Percentiles rank a stretch among this genome's conserved stretches.
These are phyloP conservation scores for Lepidurus couesii DNA, from an alignment of 1,140 invertebrate species.

Conservation along the genomic window DNA sequence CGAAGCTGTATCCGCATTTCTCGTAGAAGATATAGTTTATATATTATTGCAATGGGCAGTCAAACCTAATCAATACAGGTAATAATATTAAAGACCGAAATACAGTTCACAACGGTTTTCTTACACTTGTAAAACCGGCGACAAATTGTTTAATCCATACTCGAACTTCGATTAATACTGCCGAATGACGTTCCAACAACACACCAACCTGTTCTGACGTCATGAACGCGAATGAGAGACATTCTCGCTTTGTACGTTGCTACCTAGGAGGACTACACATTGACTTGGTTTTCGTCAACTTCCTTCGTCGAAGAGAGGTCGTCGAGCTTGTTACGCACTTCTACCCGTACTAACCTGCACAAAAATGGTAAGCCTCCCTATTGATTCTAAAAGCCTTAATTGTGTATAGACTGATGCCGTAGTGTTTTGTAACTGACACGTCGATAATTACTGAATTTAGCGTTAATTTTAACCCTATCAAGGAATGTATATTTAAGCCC, in stretches of 20 bases:
- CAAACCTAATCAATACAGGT: too few species aligned
- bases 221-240: background rate
- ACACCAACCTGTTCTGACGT: background rate
- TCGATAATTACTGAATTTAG: background rate
- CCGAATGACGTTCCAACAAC: background rate
- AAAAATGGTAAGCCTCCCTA: background rate
- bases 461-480: background rate
- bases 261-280: background rate
- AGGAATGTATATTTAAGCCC: background rate
- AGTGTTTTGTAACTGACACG: too few species aligned
- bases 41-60: too few species aligned
- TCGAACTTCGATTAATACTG: background rate
- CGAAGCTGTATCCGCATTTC: too few species aligned
- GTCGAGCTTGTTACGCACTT: background rate
- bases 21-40: too few species aligned
- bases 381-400: background rate
- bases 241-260: background rate
- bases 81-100: too few species aligned
- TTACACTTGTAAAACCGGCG: too few species aligned
- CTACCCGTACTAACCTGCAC: background rate
- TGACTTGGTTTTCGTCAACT: background rate
- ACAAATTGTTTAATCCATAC: background rate
- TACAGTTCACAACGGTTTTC: background rate
- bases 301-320: slow-evolving; percentile 10
- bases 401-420: too few species aligned